A percentile compares a stretch with the other conserved stretches of the same genome.
phyloP scores from a whole-genome alignment of 37 sponge, comb jelly and placozoan genomes.

The Amphimedon queenslandica region DNA sequence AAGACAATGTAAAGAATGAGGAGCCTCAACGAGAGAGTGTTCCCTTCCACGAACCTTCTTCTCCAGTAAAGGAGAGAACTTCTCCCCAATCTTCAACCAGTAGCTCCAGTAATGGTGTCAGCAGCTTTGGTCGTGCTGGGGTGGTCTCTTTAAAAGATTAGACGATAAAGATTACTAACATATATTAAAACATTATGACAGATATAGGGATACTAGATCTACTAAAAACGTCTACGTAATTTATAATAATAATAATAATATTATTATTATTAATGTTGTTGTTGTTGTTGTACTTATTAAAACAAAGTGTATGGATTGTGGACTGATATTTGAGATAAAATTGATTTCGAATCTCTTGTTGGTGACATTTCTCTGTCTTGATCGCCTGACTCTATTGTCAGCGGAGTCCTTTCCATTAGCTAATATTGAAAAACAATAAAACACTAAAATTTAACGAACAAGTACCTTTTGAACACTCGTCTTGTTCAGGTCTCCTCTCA shows the following conservation, averaged over 20 bases:
- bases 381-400: not conserved
- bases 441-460: not conserved
- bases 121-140: not conserved
- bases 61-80: not conserved
- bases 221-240: too few species aligned
- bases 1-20: not conserved
- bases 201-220: too few species aligned
- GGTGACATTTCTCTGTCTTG: not conserved
- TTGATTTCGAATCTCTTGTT: slow-evolving; percentile 5
- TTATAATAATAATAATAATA: too few species aligned
- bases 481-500: slow-evolving; percentile 69
- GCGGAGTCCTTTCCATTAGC: not conserved
- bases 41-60: not conserved
- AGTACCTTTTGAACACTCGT: slow-evolving; percentile 33
- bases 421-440: not conserved
- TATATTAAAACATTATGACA: too few species aligned
- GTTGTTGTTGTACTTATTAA: not conserved
- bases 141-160: slow-evolving; percentile 30
- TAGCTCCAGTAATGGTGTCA: not conserved
- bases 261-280: not conserved
- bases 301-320: slow-evolving; percentile 29
- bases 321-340: not conserved
- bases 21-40: not conserved
- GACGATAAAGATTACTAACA: too few species aligned
- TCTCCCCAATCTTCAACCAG: not conserved